phyloP scores from a whole-genome alignment of 2,888 invertebrate genomes.

The Sinopyrophorus schimmeli region DNA sequence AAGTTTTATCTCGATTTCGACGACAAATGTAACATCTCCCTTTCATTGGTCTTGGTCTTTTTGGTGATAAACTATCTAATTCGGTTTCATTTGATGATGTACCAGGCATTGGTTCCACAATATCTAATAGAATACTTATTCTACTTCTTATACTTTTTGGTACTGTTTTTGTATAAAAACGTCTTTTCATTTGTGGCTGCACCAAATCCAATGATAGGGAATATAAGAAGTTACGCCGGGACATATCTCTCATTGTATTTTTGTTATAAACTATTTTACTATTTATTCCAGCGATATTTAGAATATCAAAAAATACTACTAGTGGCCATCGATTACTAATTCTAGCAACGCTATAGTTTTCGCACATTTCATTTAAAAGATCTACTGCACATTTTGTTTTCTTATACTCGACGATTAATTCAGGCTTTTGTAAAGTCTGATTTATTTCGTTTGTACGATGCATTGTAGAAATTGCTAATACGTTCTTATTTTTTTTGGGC shows the following conservation, averaged over 20 bases:
- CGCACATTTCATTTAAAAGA: constrained; percentile 29
- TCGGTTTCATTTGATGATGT: too few relatives aligned
- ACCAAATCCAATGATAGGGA: background rate
- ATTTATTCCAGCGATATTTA: constrained; percentile 13
- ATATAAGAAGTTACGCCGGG: background rate
- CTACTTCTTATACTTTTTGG: too few relatives aligned
- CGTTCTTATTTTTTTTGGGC: constrained; percentile 27
- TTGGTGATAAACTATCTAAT: too few relatives aligned
- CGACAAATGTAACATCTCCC: too few relatives aligned
- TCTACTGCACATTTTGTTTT: constrained; percentile 39
- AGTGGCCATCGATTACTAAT: constrained; percentile 17
- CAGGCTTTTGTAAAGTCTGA: constrained; percentile 18
- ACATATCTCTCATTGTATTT: background rate
- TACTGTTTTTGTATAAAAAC: too few relatives aligned
- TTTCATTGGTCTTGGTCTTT: too few relatives aligned
- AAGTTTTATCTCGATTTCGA: too few relatives aligned
- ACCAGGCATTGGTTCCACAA: too few relatives aligned
- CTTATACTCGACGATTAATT: constrained; percentile 42
- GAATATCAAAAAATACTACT: constrained; percentile 10
- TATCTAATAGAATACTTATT: too few relatives aligned
- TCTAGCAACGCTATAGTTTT: constrained; percentile 13
- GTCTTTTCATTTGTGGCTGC: background rate
- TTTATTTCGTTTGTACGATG: constrained; percentile 27
- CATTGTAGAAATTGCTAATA: constrained; percentile 24
- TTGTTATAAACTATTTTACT: background rate